These are phyloP conservation scores for Polymixis flavicincta DNA, from an alignment of 2,888 invertebrate genomes.

Conservation along the genomic window DNA sequence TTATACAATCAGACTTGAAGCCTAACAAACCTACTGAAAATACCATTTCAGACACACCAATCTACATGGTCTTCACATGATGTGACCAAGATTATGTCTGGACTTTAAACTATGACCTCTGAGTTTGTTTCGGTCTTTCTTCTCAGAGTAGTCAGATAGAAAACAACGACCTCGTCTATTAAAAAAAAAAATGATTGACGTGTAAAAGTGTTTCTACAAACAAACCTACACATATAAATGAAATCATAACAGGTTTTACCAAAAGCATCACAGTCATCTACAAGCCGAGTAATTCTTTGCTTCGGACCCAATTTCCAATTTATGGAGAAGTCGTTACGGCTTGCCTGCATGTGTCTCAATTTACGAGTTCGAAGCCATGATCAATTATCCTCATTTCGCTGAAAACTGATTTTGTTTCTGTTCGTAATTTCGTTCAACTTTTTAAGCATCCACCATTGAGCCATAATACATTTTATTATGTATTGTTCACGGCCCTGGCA, in stretches of 20 bases:
- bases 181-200: too few species aligned
- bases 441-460: not conserved
- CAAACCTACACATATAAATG: too few species aligned
- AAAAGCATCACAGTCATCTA: constrained; percentile 8
- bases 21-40: not conserved
- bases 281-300: constrained; percentile 5
- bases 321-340: constrained; percentile 13
- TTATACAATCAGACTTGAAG: not conserved
- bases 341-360: constrained; percentile 22
- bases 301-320: constrained; percentile 25
- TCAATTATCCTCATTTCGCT: constrained; percentile 22
- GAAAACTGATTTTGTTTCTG: constrained; percentile 5
- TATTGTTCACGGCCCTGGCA: not conserved
- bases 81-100: too few species aligned
- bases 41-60: too few species aligned
- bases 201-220: too few species aligned
- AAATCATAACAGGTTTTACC: not conserved
- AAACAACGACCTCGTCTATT: too few species aligned
- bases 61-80: too few species aligned
- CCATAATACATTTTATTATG: not conserved
- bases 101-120: too few species aligned
- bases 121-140: too few species aligned
- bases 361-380: constrained; percentile 17
- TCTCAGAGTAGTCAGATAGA: too few species aligned
- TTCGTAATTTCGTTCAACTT: not conserved